Base-by-base conservation (phyloP, 2,797 vertebrate species). In the Aplochiton taeniatus region DNA sequence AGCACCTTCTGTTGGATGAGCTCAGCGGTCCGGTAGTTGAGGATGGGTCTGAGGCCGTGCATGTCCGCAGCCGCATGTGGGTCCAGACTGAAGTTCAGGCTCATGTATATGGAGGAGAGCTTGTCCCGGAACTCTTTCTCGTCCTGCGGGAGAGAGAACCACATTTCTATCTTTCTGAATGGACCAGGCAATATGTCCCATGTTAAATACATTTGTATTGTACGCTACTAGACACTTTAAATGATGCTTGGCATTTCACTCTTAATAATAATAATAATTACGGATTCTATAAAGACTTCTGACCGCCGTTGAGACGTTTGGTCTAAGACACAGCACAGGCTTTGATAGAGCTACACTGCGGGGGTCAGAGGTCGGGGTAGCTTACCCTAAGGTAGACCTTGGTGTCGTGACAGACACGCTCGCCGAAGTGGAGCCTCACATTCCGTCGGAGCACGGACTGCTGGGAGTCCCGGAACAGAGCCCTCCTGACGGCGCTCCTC, bases 61-160 rank as follows among this genome's bases (percentile, higher is more conserved):
- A 72, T 72, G 82, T 96, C 95, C 0, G 84, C 83, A 0, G 94
- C 87, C 0, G 94, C 93, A 41, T 79, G 74, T 0, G 92, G 88
- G 78, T 97, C 94, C 87, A 98, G 83, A 60, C 91, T 94, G 87
- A 95, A 96, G 90, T 94, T 96, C 72, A 98, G 87, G 13, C 92
- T 85, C 42, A 97, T 88, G 41, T 91, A 91, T 81, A 98, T 96
- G 42, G 95, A 85, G 4, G 96, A 96, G 54, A 98, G 93, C 84
- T 98, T 98, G 80, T 98, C 96, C 73, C 95, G 91, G 80, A 98
- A 98, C 41, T 97, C 95, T 7, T 95, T 94, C 68, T 96, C 95
- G 0, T 92, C 94, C 96, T 97, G 84, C 53, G 74, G 59, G n/a
- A 67, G 13, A 79, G 4, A 75, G 8, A 73, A 11, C 49, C 31